Base-by-base conservation (phyloP, 2,113 vertebrate genomes). In the Rhinoptilus africanus region DNA sequence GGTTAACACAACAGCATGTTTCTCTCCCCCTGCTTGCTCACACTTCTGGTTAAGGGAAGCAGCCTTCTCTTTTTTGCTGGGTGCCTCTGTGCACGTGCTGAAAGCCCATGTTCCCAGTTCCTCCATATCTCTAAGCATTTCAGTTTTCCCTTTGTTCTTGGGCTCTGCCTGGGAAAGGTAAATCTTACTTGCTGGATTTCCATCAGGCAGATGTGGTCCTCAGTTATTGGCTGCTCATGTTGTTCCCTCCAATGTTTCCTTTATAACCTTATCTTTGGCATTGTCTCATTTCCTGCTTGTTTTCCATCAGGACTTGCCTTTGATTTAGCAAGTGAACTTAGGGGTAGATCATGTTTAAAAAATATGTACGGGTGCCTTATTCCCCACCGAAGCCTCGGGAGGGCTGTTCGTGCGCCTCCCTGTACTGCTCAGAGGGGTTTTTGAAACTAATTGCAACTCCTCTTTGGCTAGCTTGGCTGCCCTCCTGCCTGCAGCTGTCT, bases 401-500 rank as follows among this genome's bases (percentile, higher is more conserved):
- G 48, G 48, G 45, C 45, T 85, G 24, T 48, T 81, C 11, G 8
- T 64, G 59, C 1, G 2, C 45, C 34, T 92, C 62, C 50, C 41
- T 60, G 6, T 34, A 10, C 56, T 41, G 45, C 32, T 92, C 41
- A 69, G 56, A 78, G 69, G 64, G 39, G 10, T 12, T 85, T 91
- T 64, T 71, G 60, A 73, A 93, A 37, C 41, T 87, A 96, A 81
- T 92, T 95, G 73, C 64, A 71, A 53, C 34, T 93, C 47, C 64
- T 94, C 34, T 79, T 80, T 91, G 82, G 34, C 75, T 77, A 63
- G 30, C 68, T 80, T 75, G 66, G 86, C 86, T 92, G 89, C 57
- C 74, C 86, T 91, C 71, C 73, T 93, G 77, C 84, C 84, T 95
- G 69, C 88, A 95, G 94, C 80, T 87, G 60, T 87, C 86, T 93